Evolutionary conservation across 2,113 vertebrate species (phyloP).

Genomic region (Dicentrarchus labrax): DNA sequence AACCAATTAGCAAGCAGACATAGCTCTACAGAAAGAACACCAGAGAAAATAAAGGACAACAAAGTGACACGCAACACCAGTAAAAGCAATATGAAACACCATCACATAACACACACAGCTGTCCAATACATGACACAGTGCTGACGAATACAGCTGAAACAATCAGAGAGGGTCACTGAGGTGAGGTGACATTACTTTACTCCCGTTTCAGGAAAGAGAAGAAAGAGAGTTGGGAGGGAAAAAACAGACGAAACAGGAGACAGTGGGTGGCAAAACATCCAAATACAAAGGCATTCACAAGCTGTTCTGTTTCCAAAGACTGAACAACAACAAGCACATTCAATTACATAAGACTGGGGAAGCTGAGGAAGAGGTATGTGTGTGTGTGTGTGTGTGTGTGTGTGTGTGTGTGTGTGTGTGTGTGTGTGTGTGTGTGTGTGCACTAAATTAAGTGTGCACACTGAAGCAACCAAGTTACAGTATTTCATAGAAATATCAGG

Average conservation of each 20-base stretch:
- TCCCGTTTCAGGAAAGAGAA: constrained; percentile 24
- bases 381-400: constrained; percentile 25
- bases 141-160: constrained; percentile 53
- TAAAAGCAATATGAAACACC: constrained; percentile 28
- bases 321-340: constrained; percentile 73
- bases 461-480: constrained; percentile 6
- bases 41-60: constrained; percentile 37
- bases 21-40: constrained; percentile 16
- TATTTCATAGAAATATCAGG: background rate
- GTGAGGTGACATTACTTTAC: constrained; percentile 30
- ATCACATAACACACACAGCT: constrained; percentile 49
- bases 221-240: background rate
- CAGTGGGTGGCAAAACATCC: constrained; percentile 42
- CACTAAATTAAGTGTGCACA: constrained; percentile 15
- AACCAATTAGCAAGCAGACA: constrained; percentile 42
- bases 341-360: constrained; percentile 62
- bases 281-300: constrained; percentile 60
- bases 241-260: constrained; percentile 13
- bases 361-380: constrained; percentile 36
- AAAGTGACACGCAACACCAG: constrained; percentile 28
- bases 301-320: constrained; percentile 64
- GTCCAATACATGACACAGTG: background rate
- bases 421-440: constrained; percentile 23
- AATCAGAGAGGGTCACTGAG: constrained; percentile 19
- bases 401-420: constrained; percentile 27